These are phyloP conservation scores for Stercorarius parasiticus DNA, from an alignment of 2,113 vertebrate species.

Conservation along the genomic window DNA sequence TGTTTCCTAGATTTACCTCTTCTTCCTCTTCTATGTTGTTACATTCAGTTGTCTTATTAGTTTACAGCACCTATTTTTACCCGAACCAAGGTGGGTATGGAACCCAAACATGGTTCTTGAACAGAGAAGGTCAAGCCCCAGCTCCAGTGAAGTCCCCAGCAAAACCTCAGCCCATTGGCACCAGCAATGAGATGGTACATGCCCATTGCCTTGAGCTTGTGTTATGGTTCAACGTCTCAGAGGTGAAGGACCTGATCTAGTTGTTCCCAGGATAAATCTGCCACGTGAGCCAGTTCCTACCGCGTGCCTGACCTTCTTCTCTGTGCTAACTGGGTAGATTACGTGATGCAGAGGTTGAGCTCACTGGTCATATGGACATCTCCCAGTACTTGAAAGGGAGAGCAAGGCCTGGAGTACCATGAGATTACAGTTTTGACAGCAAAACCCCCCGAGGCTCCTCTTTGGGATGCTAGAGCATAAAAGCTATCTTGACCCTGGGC, in stretches of 20 bases:
- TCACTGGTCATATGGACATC: neutral
- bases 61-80: neutral
- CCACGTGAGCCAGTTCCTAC: fast-evolving
- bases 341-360: fast-evolving
- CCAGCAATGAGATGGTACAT: neutral
- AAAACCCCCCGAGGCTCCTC: neutral
- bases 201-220: neutral
- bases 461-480: neutral
- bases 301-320: fast-evolving
- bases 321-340: neutral
- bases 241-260: neutral
- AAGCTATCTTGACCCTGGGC: neutral
- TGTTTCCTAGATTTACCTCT: neutral
- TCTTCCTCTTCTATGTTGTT: neutral
- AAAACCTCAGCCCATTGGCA: neutral
- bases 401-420: neutral
- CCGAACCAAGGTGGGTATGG: neutral
- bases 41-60: neutral
- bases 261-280: neutral
- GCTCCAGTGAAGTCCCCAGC: neutral
- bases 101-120: neutral
- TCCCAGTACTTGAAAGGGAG: neutral
- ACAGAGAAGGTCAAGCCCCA: neutral
- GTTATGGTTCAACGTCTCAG: neutral
- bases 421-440: neutral